phyloP scores from a whole-genome alignment of 2,113 vertebrate species.

The Raphicerus campestris region DNA sequence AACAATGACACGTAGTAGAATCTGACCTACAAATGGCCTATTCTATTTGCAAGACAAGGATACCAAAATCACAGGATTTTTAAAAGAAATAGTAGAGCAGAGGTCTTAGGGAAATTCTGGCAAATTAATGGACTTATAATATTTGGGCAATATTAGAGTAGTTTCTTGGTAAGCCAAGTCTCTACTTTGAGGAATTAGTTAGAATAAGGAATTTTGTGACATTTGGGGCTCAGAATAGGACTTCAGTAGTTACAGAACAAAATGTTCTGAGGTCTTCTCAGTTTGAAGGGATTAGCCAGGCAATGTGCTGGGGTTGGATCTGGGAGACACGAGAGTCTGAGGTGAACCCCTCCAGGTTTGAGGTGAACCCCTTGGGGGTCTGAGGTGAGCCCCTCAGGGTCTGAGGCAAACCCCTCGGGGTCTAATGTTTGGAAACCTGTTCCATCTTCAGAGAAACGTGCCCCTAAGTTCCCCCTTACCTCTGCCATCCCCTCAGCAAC shows the following conservation, averaged over 20 bases:
- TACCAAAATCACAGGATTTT: neutral
- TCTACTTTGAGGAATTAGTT: neutral
- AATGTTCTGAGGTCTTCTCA: neutral
- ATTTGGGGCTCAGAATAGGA: neutral
- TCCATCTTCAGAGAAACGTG: neutral
- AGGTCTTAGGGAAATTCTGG: neutral
- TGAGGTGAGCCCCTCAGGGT: too few species aligned
- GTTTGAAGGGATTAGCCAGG: neutral
- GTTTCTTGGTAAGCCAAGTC: neutral
- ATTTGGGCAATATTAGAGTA: neutral
- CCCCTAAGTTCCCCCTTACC: neutral
- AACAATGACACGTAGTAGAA: neutral
- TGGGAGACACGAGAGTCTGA: neutral
- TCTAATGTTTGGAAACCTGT: neutral
- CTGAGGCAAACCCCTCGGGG: accelerated
- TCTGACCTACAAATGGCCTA: neutral
- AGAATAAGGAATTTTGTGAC: neutral
- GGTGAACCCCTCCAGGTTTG: neutral
- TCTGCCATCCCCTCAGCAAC: neutral
- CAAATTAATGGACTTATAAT: neutral
- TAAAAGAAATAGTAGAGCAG: neutral
- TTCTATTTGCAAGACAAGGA: neutral
- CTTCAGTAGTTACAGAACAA: neutral
- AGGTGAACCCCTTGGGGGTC: neutral
- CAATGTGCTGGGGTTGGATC: neutral